Percentiles rank a stretch among this genome's conserved stretches.
phyloP scores from a whole-genome alignment of 2,888 invertebrate species.

The Biston stratarius region DNA sequence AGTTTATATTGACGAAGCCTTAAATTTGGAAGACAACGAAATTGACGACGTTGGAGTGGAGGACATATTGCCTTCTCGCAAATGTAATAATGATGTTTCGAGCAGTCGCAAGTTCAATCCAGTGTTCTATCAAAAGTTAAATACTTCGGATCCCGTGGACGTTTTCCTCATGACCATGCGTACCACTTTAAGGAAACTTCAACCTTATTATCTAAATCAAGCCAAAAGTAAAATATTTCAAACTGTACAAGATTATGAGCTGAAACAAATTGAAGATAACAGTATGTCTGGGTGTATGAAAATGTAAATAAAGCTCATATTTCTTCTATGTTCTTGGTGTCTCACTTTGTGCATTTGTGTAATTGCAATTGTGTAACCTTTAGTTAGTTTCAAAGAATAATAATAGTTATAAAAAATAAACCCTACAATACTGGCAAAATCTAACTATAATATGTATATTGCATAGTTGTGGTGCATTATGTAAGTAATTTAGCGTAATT shows the following conservation, averaged over 20 bases:
- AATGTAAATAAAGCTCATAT: neutral
- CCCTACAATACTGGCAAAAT: too few relatives aligned
- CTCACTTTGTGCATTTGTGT: too few relatives aligned
- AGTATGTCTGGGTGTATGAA: neutral
- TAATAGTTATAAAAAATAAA: too few relatives aligned
- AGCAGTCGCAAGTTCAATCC: constrained; percentile 10
- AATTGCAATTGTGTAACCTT: too few relatives aligned
- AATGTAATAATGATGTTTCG: constrained; percentile 47
- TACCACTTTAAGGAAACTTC: constrained; percentile 70
- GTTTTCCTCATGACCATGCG: constrained; percentile 76
- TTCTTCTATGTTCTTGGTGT: too few relatives aligned
- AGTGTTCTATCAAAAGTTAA: constrained; percentile 20
- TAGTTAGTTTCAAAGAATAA: too few relatives aligned
- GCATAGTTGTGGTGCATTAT: too few relatives aligned
- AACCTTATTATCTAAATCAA: constrained; percentile 75
- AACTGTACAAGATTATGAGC: constrained; percentile 77
- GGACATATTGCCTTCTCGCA: constrained; percentile 50
- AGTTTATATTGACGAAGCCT: constrained; percentile 54
- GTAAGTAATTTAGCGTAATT: too few relatives aligned
- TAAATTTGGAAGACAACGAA: constrained; percentile 55
- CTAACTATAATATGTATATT: too few relatives aligned
- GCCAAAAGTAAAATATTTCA: constrained; percentile 80
- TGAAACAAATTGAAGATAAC: constrained; percentile 59
- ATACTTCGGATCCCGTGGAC: constrained; percentile 65
- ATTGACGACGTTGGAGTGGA: constrained; percentile 41